Conservation (phyloP, 2,888 invertebrate species). For the Pollenia angustigena region DNA sequence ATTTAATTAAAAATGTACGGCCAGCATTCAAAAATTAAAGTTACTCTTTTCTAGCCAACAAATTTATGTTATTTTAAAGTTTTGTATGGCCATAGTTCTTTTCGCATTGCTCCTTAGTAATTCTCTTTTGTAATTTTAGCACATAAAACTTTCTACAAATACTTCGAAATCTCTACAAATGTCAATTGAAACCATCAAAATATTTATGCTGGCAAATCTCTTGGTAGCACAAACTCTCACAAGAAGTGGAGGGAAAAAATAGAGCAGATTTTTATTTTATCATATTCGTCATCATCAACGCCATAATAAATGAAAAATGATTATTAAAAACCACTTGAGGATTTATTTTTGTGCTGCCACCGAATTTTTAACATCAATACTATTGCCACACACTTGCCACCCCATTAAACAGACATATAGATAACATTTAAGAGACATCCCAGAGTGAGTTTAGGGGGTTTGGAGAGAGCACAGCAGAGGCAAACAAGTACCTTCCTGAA, state of each 20-base stretch:
- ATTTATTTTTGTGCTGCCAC: constrained; percentile 36
- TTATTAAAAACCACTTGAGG: constrained; percentile 64
- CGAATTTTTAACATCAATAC: not conserved
- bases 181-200: not conserved
- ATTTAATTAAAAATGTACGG: no score
- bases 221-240: not conserved
- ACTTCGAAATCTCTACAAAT: not conserved
- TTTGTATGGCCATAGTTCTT: no score
- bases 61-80: no score
- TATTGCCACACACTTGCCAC: constrained; percentile 5
- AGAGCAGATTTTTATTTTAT: constrained; percentile 24
- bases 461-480: not conserved
- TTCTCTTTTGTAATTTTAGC: no score
- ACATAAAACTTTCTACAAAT: not conserved
- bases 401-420: not conserved
- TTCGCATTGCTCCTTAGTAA: no score
- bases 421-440: not conserved
- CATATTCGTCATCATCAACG: constrained; percentile 35
- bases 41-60: no score
- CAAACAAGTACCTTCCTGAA: constrained; percentile 10
- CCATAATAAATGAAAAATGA: constrained; percentile 52
- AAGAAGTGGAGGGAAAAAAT: not conserved
- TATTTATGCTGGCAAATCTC: constrained; percentile 7
- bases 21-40: no score
- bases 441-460: not conserved